phyloP scores from a whole-genome alignment of 2,888 invertebrate species.

The Pandemis cinnamomeana region DNA sequence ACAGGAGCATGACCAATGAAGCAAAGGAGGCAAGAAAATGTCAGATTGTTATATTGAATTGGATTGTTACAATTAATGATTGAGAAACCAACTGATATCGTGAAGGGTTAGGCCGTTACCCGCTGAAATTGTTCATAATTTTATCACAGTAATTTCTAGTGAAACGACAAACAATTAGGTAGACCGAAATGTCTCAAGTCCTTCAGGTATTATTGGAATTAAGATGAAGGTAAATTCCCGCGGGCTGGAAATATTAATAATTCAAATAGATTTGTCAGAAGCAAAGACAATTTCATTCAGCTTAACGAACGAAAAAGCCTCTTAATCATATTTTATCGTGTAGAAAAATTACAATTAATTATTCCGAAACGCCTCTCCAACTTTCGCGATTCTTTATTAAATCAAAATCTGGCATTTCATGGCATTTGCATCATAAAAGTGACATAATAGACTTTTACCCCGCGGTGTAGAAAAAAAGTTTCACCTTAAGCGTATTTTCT shows the following conservation, averaged over 20 bases:
- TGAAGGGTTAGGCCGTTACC: neutral
- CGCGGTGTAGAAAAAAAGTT: slow-evolving; percentile 49
- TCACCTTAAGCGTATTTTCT: slow-evolving; percentile 49
- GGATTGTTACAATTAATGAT: no score
- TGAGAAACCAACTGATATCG: neutral
- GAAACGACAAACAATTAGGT: slow-evolving; percentile 10
- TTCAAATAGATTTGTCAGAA: slow-evolving; percentile 38
- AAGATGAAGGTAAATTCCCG: slow-evolving; percentile 26
- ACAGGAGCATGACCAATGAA: no score
- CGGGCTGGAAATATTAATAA: slow-evolving; percentile 33
- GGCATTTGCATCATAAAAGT: slow-evolving; percentile 49
- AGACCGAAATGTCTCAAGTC: neutral
- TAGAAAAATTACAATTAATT: slow-evolving; percentile 46
- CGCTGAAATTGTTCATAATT: neutral
- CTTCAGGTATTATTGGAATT: slow-evolving; percentile 9
- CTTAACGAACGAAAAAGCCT: slow-evolving; percentile 33
- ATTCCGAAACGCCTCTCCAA: slow-evolving; percentile 39
- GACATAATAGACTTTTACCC: slow-evolving; percentile 45
- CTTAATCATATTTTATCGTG: slow-evolving; percentile 45
- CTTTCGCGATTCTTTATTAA: slow-evolving; percentile 39
- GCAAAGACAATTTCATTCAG: slow-evolving; percentile 36
- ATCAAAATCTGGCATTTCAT: slow-evolving; percentile 42
- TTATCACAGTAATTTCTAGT: neutral
- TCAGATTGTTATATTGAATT: no score
- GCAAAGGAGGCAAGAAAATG: no score